A percentile compares a stretch with the other conserved stretches of the same genome.
Evolutionary conservation across 2,888 invertebrate species (phyloP).

Genomic region (Himalopsyche kuldschensis): DNA sequence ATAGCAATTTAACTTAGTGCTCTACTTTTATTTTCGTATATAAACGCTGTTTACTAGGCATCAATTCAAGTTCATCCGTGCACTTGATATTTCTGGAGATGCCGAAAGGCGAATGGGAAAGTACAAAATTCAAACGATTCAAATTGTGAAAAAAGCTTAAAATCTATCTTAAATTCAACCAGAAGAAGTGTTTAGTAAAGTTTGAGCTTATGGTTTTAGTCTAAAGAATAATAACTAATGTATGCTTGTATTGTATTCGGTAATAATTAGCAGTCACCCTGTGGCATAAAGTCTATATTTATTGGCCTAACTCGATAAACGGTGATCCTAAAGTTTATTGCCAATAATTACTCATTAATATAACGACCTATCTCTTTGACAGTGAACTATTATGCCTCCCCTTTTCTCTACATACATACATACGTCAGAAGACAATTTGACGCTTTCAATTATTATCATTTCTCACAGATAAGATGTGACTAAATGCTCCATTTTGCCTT

Average conservation of each 20-base stretch:
- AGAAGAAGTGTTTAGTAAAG: too few species aligned
- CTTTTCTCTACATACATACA: background rate
- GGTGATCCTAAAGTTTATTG: background rate
- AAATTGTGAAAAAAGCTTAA: too few species aligned
- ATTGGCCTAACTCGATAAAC: background rate
- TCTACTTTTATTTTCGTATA: too few species aligned
- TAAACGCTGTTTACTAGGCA: too few species aligned
- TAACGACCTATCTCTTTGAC: background rate
- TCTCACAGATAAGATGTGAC: background rate
- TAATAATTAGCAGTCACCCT: background rate
- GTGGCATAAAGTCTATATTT: background rate
- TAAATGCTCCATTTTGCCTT: background rate
- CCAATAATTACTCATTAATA: conserved; percentile 1
- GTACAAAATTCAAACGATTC: too few species aligned
- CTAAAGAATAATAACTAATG: too few species aligned
- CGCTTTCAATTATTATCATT: background rate
- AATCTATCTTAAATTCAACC: too few species aligned
- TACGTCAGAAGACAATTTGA: background rate
- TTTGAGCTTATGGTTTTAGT: too few species aligned
- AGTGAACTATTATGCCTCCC: background rate
- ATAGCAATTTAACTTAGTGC: too few species aligned
- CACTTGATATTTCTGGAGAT: too few species aligned
- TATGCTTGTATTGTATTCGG: background rate
- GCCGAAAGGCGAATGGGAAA: too few species aligned
- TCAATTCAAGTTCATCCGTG: too few species aligned